Base-by-base conservation (phyloP, 2,888 invertebrate genomes). In the Thyatira batis region DNA sequence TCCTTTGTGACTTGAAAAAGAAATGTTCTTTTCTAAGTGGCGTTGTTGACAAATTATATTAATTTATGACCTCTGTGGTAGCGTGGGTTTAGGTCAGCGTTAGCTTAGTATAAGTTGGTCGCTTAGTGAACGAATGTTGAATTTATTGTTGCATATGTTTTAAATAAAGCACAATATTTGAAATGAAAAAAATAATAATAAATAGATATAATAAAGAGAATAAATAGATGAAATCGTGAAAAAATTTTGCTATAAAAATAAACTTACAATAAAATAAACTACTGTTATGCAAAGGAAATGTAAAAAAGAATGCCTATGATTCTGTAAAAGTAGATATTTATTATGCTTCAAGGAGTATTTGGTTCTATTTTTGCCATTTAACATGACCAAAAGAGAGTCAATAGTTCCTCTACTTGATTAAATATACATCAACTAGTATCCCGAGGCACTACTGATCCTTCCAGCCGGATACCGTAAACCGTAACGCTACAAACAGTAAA, bases 401-500 rank as follows among this genome's bases (percentile, higher is more conserved):
- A 39, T 39, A 17, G 3, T 6, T 39, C 39, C 25, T 13, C 45
- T 25, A 20, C 48, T 48, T 27, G 13, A 1, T 48, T 27, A 48
- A 48, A 46, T 28, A 27, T 27, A 20, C 13, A 48, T 48, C 27
- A n/a, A 17, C 10, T 27, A 27, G 28, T 48, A 27, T 48, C 27
- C 48, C 48, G 27, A 48, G 20, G 21, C n/a, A 48, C 48, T 48
- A 27, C 17, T 27, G 48, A 48, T 68, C 61, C 57, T 65, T 61
- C 58, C 61, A 53, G 60, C 60, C 58, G 65, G 64, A 61, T 65
- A 51, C 45, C 54, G 58, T 68, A 67, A 69, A 66, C 45, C 64
- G 65, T 65, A 57, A 57, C 62, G 58, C 56, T 55, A 50, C 52
- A 51, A 28, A 59, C 65, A 57, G 65, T 74, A 73, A 76, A 76